phyloP scores from a whole-genome alignment of 2,113 vertebrate genomes.

The Regulus satrapa region DNA sequence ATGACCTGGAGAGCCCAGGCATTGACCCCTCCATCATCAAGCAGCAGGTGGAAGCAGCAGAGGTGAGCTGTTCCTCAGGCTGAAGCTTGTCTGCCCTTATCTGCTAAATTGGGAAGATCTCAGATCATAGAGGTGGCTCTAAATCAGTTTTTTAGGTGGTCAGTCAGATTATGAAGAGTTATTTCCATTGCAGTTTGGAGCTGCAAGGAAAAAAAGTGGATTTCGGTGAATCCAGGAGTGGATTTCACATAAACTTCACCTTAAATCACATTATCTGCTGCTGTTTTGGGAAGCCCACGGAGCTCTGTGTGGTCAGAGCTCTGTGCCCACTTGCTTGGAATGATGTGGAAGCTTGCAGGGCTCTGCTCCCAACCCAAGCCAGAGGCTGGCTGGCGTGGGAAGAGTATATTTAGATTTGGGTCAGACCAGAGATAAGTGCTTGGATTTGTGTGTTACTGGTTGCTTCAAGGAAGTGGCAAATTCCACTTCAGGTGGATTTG shows the following conservation, averaged over 20 bases:
- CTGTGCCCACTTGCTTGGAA: not conserved
- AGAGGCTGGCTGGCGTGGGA: not conserved
- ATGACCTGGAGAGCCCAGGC: constrained; percentile 95
- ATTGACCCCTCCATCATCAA: constrained; percentile 99
- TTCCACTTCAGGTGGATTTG: not conserved
- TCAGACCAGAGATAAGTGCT: not conserved
- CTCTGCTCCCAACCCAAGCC: not conserved
- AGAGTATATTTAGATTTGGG: not conserved
- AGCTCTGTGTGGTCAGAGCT: not conserved
- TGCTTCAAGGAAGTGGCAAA: not conserved
- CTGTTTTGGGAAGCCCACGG: not conserved
- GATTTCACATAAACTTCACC: not conserved
- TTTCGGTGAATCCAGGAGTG: no score
- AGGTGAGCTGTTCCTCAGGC: constrained; percentile 70
- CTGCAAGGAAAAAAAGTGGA: accelerated
- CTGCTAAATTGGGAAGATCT: not conserved
- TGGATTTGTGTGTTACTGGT: not conserved
- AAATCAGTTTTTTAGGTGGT: not conserved
- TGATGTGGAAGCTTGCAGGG: not conserved
- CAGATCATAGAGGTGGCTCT: not conserved
- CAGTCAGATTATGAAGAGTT: not conserved
- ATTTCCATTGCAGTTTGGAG: not conserved
- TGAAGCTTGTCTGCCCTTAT: not conserved
- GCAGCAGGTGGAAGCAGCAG: constrained; percentile 95
- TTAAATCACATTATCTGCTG: not conserved